Percentiles rank a stretch among this genome's conserved stretches.
Conservation (phyloP, 2,113 vertebrate genomes). For the human (Homo sapiens) region GRCh38 chr18:41553001-41553500, state of each 20-base stretch:
- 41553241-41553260: background rate
- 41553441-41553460: slow-evolving; percentile 62
- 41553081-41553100: background rate
- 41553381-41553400: slow-evolving; percentile 16
- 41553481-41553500: slow-evolving; percentile 66
- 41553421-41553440: slow-evolving; percentile 78
- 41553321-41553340: background rate
- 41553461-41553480: slow-evolving; percentile 52
- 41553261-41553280: background rate
- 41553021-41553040: background rate
- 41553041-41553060: background rate
- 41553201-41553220: background rate
- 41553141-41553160: background rate
- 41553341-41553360: background rate
- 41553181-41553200: background rate
- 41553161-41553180: background rate
- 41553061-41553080: background rate
- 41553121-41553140: background rate
- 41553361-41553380: background rate
- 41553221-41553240: background rate
- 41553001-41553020: background rate
- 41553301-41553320: background rate
- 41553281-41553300: background rate
- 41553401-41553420: slow-evolving; percentile 53
- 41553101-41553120: background rate